Evolutionary conservation across 1,140 invertebrate genomes (phyloP).

Genomic region (Procambarus clarkii): DNA sequence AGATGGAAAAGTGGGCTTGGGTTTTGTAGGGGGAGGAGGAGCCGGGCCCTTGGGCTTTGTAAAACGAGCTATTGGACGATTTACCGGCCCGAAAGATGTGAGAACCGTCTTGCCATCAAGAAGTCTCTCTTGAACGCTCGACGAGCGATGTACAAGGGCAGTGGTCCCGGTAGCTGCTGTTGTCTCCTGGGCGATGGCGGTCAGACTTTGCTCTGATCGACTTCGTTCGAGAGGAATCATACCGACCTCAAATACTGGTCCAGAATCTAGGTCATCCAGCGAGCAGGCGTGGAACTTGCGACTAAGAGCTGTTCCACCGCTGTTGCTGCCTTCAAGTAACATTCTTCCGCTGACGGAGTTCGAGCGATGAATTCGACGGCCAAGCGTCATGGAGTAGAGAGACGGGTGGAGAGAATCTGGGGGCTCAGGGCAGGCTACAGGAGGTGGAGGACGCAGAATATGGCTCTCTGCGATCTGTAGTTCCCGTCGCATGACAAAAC

Average conservation of each 20-base stretch:
- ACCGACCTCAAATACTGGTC: conserved; percentile 66
- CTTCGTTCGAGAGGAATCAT: conserved; percentile 49
- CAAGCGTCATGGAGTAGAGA: conserved; percentile 23
- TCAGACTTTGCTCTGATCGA: conserved; percentile 62
- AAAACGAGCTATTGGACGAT: conserved; percentile 17
- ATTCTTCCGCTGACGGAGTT: conserved; percentile 58
- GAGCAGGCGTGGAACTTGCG: conserved; percentile 70
- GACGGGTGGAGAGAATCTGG: conserved; percentile 18
- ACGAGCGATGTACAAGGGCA: conserved; percentile 2
- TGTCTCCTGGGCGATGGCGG: not conserved
- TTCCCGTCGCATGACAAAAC: conserved; percentile 45
- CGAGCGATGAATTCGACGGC: conserved; percentile 44
- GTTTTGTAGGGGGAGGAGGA: conserved; percentile 57
- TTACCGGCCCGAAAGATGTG: conserved; percentile 55
- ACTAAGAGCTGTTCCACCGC: conserved; percentile 54
- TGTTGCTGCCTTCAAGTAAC: conserved; percentile 20
- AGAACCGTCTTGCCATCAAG: conserved; percentile 54
- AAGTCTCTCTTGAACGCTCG: conserved; percentile 38
- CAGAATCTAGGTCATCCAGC: conserved; percentile 58
- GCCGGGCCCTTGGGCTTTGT: conserved; percentile 58
- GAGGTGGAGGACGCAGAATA: conserved; percentile 5
- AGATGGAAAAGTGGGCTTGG: conserved; percentile 11
- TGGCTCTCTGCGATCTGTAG: conserved; percentile 11
- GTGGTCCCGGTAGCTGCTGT: not conserved
- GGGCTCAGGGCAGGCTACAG: conserved; percentile 45